phyloP scores from a whole-genome alignment of 1,140 invertebrate genomes.

The Cylas formicarius region DNA sequence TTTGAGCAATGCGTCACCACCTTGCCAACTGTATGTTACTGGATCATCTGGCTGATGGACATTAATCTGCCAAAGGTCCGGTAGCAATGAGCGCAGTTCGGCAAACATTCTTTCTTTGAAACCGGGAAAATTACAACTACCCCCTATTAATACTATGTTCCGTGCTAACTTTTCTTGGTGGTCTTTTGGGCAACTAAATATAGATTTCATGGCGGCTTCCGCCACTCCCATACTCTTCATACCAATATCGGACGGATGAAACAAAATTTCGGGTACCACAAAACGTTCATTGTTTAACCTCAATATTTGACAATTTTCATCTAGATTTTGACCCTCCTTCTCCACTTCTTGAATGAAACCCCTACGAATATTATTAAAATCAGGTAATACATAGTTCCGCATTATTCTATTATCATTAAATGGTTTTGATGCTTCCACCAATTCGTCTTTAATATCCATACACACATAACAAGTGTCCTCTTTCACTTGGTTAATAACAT shows the following conservation, averaged over 20 bases:
- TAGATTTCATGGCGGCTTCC: conserved; percentile 75
- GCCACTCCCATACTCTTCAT: conserved; percentile 91
- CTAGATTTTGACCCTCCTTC: conserved; percentile 29
- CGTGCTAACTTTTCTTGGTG: conserved; percentile 73
- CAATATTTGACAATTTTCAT: conserved; percentile 70
- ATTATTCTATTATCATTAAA: conserved; percentile 53
- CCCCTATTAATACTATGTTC: conserved; percentile 91
- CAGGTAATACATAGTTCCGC: conserved; percentile 87
- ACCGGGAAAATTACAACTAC: conserved; percentile 74
- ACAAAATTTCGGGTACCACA: conserved; percentile 89
- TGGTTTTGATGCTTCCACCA: conserved; percentile 66
- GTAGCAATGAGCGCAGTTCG: conserved; percentile 72
- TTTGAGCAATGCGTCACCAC: conserved; percentile 67
- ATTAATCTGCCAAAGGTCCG: conserved; percentile 67
- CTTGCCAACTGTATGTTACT: conserved; percentile 79
- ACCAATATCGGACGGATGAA: conserved; percentile 91
- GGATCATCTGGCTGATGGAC: conserved; percentile 69
- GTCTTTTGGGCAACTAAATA: conserved; percentile 67
- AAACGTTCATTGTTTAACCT: conserved; percentile 89
- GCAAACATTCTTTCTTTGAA: conserved; percentile 74
- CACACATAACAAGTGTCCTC: conserved; percentile 96
- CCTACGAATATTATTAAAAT: conserved; percentile 53
- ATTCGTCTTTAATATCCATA: conserved; percentile 75
- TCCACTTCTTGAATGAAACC: conserved; percentile 36
- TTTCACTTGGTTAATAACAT: conserved; percentile 97